phyloP scores from a whole-genome alignment of 37 sponge, comb jelly and placozoan species.

The Chondrosia reniformis region DNA sequence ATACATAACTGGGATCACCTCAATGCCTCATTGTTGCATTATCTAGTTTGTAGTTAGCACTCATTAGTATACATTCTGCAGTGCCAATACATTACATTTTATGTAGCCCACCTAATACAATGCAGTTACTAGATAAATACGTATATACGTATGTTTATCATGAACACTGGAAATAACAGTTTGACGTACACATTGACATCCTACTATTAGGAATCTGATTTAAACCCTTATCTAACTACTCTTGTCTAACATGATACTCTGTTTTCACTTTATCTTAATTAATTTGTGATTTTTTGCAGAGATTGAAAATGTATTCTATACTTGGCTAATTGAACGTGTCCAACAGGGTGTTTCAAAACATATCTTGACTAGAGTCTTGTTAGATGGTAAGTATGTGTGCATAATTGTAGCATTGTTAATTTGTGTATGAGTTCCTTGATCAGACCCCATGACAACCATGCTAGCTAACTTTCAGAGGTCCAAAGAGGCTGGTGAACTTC shows the following conservation, averaged over 20 bases:
- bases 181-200: background rate
- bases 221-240: too few relatives aligned
- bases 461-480: too few relatives aligned
- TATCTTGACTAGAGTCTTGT: slow-evolving; percentile 57
- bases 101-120: background rate
- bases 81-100: background rate
- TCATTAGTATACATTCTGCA: background rate
- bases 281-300: slow-evolving; percentile 38
- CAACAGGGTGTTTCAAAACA: slow-evolving; percentile 62
- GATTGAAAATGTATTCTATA: slow-evolving; percentile 80
- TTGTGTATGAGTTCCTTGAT: background rate
- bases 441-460: background rate
- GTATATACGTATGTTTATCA: background rate
- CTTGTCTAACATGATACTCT: too few relatives aligned
- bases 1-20: too few relatives aligned
- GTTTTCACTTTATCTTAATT: too few relatives aligned
- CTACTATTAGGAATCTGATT: too few relatives aligned
- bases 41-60: background rate
- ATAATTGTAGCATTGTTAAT: background rate
- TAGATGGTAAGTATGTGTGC: slow-evolving; percentile 62
- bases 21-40: background rate
- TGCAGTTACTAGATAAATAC: background rate
- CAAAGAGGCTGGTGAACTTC: too few relatives aligned
- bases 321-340: slow-evolving; percentile 83
- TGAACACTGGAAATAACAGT: background rate